Base-by-base conservation (phyloP, 2,797 vertebrate genomes). In the Triplophysa bombifrons region DNA sequence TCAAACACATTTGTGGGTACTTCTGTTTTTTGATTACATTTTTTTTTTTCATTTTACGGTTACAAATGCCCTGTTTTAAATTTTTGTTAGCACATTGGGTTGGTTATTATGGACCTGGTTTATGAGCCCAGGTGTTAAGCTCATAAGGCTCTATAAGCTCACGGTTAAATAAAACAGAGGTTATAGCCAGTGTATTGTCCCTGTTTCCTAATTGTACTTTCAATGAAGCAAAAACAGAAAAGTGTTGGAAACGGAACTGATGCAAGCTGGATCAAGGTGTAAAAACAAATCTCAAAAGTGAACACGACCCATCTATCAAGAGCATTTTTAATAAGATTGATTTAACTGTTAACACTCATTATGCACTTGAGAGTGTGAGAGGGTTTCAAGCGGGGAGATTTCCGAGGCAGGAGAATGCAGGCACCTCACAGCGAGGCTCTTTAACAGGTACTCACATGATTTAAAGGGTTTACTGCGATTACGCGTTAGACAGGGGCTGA, bases 401-500 rank as follows among this genome's bases (percentile, higher is more conserved):
- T 75, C 22, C 50, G 44, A 74, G 60, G 58, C 65, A 64, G 80
- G 73, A 77, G 74, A 80, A 74, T 76, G 38, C 19, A 81, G 72
- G 81, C 58, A 73, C 70, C 61, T 80, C 78, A 73, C 78, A 83
- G 69, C 65, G 61, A 81, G 74, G 84, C 76, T 82, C 80, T 82
- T 84, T 88, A 86, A 88, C 88, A 90, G 88, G 87, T 88, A 88
- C 80, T 88, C 84, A 65, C 71, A 78, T 89, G 88, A 89, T 87
- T 88, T 84, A 86, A 82, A 86, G 86, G 86, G 84, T 86, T 84
- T 79, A 79, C 84, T 85, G 82, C 53, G 85, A 88, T 87, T 84
- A 88, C 88, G 83, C 84, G 78, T 80, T 87, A 87, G 90, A 90
- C 91, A 91, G 90, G 91, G 90, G 89, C 88, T 93, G 92, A 92